Conservation (phyloP, 2,113 vertebrate genomes). For the Naja naja region DNA sequence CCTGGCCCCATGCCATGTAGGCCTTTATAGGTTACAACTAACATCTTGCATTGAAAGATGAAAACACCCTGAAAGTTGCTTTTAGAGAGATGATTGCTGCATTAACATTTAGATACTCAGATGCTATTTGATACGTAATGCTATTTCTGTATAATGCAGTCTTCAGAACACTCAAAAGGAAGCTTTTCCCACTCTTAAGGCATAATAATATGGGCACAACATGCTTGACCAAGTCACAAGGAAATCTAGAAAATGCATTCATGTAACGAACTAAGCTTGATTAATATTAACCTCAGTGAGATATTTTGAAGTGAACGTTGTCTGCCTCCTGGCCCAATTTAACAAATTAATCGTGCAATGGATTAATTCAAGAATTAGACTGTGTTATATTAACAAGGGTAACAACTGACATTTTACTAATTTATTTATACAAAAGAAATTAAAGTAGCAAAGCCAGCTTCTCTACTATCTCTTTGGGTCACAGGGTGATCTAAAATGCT, state of each 20-base stretch:
- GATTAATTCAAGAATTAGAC: neutral
- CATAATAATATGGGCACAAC: neutral
- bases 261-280: neutral
- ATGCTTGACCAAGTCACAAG: neutral
- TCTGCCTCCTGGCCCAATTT: neutral
- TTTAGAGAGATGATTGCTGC: neutral
- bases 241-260: neutral
- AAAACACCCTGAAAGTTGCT: neutral
- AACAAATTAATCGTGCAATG: neutral
- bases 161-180: neutral
- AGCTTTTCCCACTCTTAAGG: neutral
- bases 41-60: neutral
- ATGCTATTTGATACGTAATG: neutral
- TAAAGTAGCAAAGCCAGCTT: neutral
- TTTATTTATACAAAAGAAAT: neutral
- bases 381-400: neutral
- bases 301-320: neutral
- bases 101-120: neutral
- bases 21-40: neutral
- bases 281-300: neutral
- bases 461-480: neutral
- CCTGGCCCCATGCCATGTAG: neutral
- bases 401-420: neutral
- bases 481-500: slow-evolving; percentile 3
- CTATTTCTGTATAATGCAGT: neutral